These are phyloP conservation scores for Habropoda laboriosa DNA, from an alignment of 1,140 invertebrate genomes.

Conservation along the genomic window DNA sequence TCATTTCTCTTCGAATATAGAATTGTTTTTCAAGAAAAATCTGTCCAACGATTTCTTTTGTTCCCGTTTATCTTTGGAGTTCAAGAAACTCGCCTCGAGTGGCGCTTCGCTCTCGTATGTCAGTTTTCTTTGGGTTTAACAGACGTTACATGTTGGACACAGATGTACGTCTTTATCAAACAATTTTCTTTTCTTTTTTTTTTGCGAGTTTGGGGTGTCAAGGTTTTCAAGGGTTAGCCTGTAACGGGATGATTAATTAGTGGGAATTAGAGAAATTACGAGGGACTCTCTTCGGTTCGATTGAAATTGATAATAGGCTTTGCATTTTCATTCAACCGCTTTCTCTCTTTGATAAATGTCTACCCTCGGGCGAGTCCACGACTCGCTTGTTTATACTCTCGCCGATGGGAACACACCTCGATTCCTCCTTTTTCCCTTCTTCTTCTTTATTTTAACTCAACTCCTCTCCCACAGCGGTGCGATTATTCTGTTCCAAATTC, in stretches of 20 bases:
- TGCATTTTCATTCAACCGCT: conserved; percentile 2
- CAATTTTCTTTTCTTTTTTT: too few species aligned
- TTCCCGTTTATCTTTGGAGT: neutral
- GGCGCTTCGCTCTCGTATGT: neutral
- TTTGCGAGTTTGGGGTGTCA: neutral
- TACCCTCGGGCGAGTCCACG: neutral
- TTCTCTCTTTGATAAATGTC: neutral
- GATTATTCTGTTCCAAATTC: conserved; percentile 4
- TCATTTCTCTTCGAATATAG: neutral
- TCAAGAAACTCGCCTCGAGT: neutral
- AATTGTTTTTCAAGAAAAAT: neutral
- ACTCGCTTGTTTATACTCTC: neutral
- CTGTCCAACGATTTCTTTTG: too few species aligned
- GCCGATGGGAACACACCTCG: neutral
- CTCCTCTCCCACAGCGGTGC: neutral
- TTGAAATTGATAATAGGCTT: neutral
- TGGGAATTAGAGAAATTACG: neutral
- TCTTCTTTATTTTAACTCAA: neutral
- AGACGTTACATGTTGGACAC: neutral
- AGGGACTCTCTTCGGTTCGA: too few species aligned
- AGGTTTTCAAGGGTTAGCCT: neutral
- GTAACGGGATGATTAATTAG: neutral
- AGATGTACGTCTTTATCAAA: neutral
- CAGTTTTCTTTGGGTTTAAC: neutral
- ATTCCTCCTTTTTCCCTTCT: too few species aligned